Conservation (phyloP, 2,113 vertebrate genomes). For the Podarcis cretensis region DNA sequence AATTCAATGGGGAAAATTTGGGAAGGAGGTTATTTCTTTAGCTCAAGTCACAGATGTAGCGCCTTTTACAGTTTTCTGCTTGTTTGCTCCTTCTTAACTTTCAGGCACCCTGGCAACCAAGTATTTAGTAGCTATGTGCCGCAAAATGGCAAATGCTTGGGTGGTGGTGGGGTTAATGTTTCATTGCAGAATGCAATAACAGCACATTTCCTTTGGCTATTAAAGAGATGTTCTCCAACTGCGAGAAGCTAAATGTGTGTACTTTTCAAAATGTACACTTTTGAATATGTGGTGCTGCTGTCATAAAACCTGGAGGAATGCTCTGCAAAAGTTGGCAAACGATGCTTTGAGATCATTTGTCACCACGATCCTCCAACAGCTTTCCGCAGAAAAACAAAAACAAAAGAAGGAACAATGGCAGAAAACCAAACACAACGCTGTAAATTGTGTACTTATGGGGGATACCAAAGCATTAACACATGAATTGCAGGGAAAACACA, state of each 20-base stretch:
- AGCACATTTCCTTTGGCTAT: constrained; percentile 18
- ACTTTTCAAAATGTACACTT: constrained; percentile 29
- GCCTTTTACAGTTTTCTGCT: background rate
- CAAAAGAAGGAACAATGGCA: constrained; percentile 28
- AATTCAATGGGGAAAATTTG: background rate
- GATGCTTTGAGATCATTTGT: constrained; percentile 28
- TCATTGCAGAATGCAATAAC: background rate
- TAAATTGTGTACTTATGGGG: background rate
- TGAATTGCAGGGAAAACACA: background rate
- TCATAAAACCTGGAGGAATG: background rate
- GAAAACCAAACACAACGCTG: constrained; percentile 46
- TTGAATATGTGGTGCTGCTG: constrained; percentile 27
- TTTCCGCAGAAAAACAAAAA: constrained; percentile 17
- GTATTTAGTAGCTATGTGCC: background rate
- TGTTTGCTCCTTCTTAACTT: background rate
- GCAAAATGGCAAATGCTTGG: background rate
- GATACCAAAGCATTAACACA: background rate
- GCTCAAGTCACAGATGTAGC: background rate
- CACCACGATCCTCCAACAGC: constrained; percentile 21
- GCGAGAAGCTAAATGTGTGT: constrained; percentile 39
- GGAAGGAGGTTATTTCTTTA: background rate
- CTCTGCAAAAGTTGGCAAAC: constrained; percentile 25
- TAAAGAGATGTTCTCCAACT: background rate
- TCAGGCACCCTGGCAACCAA: background rate
- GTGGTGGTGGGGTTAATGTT: background rate